A percentile compares a stretch with the other conserved stretches of the same genome.
Evolutionary conservation across 2,888 invertebrate genomes (phyloP).

Genomic region (Tenthredo scrophulariae): DNA sequence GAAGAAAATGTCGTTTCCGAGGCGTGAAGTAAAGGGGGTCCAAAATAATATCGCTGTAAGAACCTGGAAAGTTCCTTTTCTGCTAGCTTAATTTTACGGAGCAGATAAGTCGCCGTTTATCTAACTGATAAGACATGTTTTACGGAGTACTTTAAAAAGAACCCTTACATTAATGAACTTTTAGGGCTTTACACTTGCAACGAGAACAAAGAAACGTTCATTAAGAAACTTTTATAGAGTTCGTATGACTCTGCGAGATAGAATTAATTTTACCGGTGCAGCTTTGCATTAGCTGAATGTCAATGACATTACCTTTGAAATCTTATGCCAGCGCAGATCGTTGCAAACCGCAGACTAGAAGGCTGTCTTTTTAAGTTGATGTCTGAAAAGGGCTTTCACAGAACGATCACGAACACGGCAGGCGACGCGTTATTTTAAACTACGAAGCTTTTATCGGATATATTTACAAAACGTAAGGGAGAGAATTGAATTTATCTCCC

Average conservation of each 20-base stretch:
- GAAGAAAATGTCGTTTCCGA: conserved; percentile 20
- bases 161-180: conserved; percentile 52
- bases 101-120: conserved; percentile 49
- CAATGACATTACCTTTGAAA: neutral
- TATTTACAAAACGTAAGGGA: conserved; percentile 46
- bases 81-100: conserved; percentile 46
- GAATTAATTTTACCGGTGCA: conserved; percentile 24
- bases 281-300: neutral
- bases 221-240: conserved; percentile 44
- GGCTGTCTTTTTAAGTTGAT: conserved; percentile 28
- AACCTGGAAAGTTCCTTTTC: conserved; percentile 43
- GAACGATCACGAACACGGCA: conserved; percentile 23
- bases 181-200: conserved; percentile 42
- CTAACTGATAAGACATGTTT: conserved; percentile 52
- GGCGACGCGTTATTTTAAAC: conserved; percentile 45
- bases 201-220: conserved; percentile 48
- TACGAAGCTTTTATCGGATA: conserved; percentile 50
- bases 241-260: neutral
- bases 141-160: conserved; percentile 49
- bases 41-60: conserved; percentile 35
- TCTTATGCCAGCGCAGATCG: neutral
- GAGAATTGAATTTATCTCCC: conserved; percentile 43
- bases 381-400: conserved; percentile 29
- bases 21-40: conserved; percentile 30
- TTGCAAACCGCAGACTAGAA: neutral